phyloP scores from a whole-genome alignment of 1,140 invertebrate genomes.

The Aphelenchoides fujianensis region DNA sequence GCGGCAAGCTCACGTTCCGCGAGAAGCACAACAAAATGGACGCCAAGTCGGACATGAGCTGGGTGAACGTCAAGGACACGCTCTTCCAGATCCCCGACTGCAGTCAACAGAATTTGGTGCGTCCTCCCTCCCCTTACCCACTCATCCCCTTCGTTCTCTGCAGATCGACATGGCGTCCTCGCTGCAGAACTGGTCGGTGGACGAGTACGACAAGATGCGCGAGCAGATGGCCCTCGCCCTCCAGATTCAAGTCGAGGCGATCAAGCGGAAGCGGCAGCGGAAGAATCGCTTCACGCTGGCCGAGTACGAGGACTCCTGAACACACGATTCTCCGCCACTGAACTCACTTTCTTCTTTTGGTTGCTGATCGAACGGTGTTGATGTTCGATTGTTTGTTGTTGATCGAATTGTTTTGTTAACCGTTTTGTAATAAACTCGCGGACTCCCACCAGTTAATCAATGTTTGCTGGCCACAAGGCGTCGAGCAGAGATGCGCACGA shows the following conservation, averaged over 20 bases:
- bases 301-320: conserved; percentile 12
- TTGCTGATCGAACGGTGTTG: no score
- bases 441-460: no score
- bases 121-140: not conserved
- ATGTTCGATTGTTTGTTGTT: no score
- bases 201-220: not conserved
- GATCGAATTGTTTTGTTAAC: no score
- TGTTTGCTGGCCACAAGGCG: no score
- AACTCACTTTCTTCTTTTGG: no score
- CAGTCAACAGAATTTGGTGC: not conserved
- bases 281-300: not conserved
- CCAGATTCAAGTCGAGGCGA: not conserved
- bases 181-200: not conserved
- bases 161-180: conserved; percentile 13
- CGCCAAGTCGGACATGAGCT: not conserved
- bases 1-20: not conserved
- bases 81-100: not conserved
- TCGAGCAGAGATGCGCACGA: no score
- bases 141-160: not conserved
- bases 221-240: not conserved
- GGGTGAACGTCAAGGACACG: not conserved
- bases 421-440: no score
- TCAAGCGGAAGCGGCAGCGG: not conserved
- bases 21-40: not conserved
- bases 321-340: no score